Evolutionary conservation across 2,888 invertebrate genomes (phyloP), one percentile per base, ranked within the genome.

Genomic region (Andrena chrysosceles): DNA sequence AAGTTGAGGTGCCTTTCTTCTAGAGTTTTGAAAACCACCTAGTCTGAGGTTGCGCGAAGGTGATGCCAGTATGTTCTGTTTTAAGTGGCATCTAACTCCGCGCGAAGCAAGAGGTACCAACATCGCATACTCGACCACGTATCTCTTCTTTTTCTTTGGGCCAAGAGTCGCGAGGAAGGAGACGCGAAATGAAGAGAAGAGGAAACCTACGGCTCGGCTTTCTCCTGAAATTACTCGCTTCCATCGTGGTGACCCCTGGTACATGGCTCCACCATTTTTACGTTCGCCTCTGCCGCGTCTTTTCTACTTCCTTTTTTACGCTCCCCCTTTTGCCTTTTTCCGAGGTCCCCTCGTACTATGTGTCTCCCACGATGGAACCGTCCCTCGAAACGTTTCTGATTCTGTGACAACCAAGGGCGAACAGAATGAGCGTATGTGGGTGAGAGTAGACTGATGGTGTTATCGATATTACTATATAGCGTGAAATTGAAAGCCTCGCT

Each of bases 201-300:
- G 77, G 70, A 83, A 82, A 83, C 71, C 79, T 68, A 80, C 75
- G 78, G 56, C 70, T 83, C 71, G 83, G 79, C 83, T 87, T 85
- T 83, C 81, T 82, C 77, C 83, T 77, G 84, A 87, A 89, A 88
- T 88, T 87, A 87, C 88, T 86, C 84, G 83, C 76, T 81, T 83
- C 80, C 87, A 81, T 82, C 86, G 78, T 62, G 64, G 79, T 71
- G 82, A 82, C 78, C 81, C 68, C 77, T 66, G 70, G 69, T 71
- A 64, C 70, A 49, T 71, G 67, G 72, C 79, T 59, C 69, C 71
- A 69, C 82, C 71, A 64, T 73, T 74, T 77, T 67, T 73, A 52
- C 56, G 54, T 68, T 77, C 52, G 60, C 42, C 56, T 56, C 59
- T 29, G 56, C 48, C 56, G 26, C 49, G 33, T 67, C 71, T 52